Conservation (phyloP, 2,888 invertebrate genomes). For the Atethmia centrago region DNA sequence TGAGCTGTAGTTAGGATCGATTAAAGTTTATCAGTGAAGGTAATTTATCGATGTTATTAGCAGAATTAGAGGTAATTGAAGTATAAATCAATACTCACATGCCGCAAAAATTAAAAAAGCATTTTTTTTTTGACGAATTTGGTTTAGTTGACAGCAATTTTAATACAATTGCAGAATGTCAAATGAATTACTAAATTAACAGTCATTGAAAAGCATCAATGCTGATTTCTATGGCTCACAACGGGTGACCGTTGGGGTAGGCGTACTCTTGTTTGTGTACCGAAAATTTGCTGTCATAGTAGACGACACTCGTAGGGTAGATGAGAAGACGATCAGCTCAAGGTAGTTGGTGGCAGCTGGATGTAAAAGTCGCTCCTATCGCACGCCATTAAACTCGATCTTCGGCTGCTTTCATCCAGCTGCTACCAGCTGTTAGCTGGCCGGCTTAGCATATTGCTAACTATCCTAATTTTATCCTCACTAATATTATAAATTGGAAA, state of each 20-base stretch:
- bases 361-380: not conserved
- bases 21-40: conserved; percentile 9
- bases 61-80: conserved; percentile 44
- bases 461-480: too few relatives aligned
- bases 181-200: conserved; percentile 23
- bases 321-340: not conserved
- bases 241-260: not conserved
- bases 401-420: not conserved
- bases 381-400: not conserved
- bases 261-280: not conserved
- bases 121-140: not conserved
- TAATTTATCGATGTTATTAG: conserved; percentile 35
- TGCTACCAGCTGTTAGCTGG: not conserved
- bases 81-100: conserved; percentile 2
- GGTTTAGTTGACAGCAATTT: not conserved
- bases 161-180: conserved; percentile 13
- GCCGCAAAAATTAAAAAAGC: not conserved
- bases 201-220: conserved; percentile 2
- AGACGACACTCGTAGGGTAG: too few relatives aligned
- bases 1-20: not conserved
- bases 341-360: not conserved
- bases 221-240: not conserved
- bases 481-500: too few relatives aligned
- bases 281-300: not conserved
- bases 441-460: too few relatives aligned